Base-by-base conservation (phyloP, 2,888 invertebrate species). In the Slavum lentiscoides region DNA sequence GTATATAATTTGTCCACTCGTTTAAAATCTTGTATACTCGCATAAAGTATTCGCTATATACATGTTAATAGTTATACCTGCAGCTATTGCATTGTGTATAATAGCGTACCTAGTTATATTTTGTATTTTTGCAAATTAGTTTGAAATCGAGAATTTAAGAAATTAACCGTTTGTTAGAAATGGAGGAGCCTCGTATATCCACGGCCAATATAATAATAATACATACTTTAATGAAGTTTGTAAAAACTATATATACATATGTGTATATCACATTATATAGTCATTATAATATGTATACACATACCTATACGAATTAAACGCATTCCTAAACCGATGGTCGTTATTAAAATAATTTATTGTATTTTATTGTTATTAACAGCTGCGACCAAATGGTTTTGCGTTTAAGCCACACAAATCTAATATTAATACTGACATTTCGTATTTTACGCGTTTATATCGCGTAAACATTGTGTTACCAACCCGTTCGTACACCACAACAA, bases 401-500 rank as follows among this genome's bases (percentile, higher is more conserved):
- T 39, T 30, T 39, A 23, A 66, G 37, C 15, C n/a, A 53, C 15
- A 53, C 23, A 9, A 43, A 73, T 73, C 61, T 73, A 23, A 49
- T 62, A 49, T n/a, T 49, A 11, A 69, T 53, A 69, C 62, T n/a
- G 30, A 49, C 49, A 30, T 53, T 62, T 62, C 19, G 62, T 61
- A 30, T 53, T 74, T 66, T 55, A 66, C 15, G 30, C 30, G 23
- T 55, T 55, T 64, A 55, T 21, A 15, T 66, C 17, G 17, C 5
- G 37, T 77, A 77, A 77, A 77, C 77, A 77, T 55, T 53, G 61
- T 76, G 61, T 69, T 74, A 76, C 49, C 21, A 74, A 53, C 13
- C 30, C 19, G 49, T 64, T 66, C 21, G 55, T 69, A 77, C 30
- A 30, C 77, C 69, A 62, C 77, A 77, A 61, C 49, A 49, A n/a